Base-by-base conservation (phyloP, 1,140 invertebrate species). In the Calycopis cecrops region DNA sequence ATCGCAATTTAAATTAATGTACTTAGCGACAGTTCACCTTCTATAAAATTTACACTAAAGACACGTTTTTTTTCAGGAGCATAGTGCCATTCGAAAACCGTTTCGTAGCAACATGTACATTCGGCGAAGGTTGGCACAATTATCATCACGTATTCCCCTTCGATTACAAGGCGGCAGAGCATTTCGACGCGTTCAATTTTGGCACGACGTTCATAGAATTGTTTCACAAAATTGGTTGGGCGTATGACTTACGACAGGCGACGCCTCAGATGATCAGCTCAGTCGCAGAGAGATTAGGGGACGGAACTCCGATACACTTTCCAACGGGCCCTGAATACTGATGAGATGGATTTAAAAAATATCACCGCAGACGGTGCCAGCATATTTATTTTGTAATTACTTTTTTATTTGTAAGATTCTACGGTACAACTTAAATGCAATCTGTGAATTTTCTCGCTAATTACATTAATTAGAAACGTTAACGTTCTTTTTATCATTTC, bases 71-170 rank as follows among this genome's bases (percentile, higher is more conserved):
- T 77, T 91, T 85, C 60, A 92, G 90, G 81, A 88, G 90, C 37
- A 90, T 86, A 33, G 84, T 89, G 49, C 91, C 91, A 1, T 85
- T 89, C 33, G 91, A 93, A 62, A 89, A 89, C 71, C 90, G 79
- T 65, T 84, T 90, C 21, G 88, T 90, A 1, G 79, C 90, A 1
- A 79, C 76, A 0, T 81, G 89, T 40, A 88, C 75, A 75, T 91
- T 87, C 63, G 92, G 86, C 64, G 94, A 86, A 87, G 91, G 71
- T 68, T 96, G 94, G 91, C 95, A 97, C 76, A 97, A 97, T 85
- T 98, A 97, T 76, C 97, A 98, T 65, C 96, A 98, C 79, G 93
- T 93, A 0, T 97, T 98, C 78, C 96, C 96, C 0, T 95, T 93
- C 85, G 96, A 98, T 75, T 96, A 96, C 87, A 92, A 94, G 62